Conservation (phyloP, 2,113 vertebrate genomes). For the Dasyprocta punctata region DNA sequence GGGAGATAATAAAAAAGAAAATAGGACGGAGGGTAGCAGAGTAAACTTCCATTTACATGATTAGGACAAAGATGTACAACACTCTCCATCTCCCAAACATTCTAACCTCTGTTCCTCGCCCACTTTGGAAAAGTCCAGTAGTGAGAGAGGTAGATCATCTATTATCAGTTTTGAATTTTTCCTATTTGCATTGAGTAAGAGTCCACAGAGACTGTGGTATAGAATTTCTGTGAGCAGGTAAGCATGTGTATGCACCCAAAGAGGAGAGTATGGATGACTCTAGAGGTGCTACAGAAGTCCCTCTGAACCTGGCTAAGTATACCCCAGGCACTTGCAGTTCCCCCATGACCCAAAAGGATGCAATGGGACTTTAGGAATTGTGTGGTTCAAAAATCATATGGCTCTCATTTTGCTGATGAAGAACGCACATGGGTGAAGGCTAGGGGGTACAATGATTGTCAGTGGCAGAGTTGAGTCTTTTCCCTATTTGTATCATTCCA, state of each 20-base stretch:
- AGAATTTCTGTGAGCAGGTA: constrained; percentile 7
- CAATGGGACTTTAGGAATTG: neutral
- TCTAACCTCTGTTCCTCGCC: neutral
- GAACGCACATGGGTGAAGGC: neutral
- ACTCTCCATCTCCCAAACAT: neutral
- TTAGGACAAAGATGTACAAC: constrained; percentile 9
- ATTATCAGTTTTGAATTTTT: neutral
- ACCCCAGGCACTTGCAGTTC: neutral
- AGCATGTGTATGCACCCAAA: neutral
- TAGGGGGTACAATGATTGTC: neutral
- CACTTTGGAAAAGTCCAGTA: neutral
- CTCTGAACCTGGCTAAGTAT: neutral
- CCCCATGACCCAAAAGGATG: neutral
- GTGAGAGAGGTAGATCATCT: neutral
- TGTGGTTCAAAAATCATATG: neutral
- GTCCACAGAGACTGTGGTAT: neutral
- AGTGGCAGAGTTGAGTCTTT: neutral
- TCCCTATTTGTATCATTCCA: neutral
- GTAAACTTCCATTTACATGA: constrained; percentile 11
- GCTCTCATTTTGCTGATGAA: neutral
- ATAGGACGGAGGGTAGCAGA: constrained; percentile 1
- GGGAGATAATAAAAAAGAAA: neutral
- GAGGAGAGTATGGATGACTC: neutral
- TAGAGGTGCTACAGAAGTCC: neutral
- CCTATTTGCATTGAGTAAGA: neutral